Conservation (phyloP, 2,797 vertebrate genomes). For the Monodelphis domestica region DNA sequence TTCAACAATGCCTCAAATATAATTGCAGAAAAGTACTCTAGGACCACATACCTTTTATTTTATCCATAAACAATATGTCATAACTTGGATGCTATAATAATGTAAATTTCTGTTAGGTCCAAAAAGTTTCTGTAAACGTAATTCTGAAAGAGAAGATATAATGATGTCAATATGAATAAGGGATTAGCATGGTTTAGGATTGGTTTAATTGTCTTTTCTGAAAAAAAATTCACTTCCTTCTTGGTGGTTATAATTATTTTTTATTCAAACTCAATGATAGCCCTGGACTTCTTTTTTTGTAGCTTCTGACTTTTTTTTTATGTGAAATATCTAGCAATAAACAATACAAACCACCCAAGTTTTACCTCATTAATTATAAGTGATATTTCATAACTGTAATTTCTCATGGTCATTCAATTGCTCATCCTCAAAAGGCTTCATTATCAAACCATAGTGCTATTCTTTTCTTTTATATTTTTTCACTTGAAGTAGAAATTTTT, state of each 20-base stretch:
- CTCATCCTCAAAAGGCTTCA: neutral
- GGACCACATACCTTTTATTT: conserved; percentile 69
- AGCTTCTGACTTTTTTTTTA: conserved; percentile 47
- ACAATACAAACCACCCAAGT: neutral
- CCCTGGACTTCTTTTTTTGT: conserved; percentile 25
- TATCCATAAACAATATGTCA: conserved; percentile 66
- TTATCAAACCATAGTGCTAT: conserved; percentile 30
- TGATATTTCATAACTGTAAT: conserved; percentile 35
- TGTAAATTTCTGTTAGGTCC: conserved; percentile 56
- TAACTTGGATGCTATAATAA: conserved; percentile 63
- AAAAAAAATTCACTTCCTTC: conserved; percentile 56
- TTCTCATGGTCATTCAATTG: conserved; percentile 6
- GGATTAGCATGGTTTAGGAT: conserved; percentile 64
- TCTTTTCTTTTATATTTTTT: conserved; percentile 19
- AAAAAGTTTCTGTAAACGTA: conserved; percentile 63
- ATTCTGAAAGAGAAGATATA: conserved; percentile 51
- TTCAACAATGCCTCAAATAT: conserved; percentile 52
- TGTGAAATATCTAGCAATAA: conserved; percentile 28
- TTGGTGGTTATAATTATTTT: conserved; percentile 51
- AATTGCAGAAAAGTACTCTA: conserved; percentile 64
- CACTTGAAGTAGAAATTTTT: neutral
- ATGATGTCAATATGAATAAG: conserved; percentile 55
- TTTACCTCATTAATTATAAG: conserved; percentile 49
- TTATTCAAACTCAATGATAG: conserved; percentile 17
- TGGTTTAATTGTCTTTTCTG: conserved; percentile 57